Evolutionary conservation across 2,113 vertebrate species (phyloP), one percentile per base, ranked within the genome.

Genomic region (Cololabis saira): DNA sequence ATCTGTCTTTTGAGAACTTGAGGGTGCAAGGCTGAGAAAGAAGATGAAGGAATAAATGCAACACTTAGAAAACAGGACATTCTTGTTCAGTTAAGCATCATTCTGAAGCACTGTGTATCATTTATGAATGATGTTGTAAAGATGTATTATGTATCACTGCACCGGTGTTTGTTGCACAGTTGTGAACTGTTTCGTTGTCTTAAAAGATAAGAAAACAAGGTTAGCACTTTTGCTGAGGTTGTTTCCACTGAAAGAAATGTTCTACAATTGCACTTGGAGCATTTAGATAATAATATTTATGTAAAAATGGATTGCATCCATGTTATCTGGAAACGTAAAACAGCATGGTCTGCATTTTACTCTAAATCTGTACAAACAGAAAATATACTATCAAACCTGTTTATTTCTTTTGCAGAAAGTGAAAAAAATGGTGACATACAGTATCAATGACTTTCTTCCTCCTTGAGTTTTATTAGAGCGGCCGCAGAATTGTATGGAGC

Each of bases 81-180:
- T 24, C 27, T 30, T 63, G 49, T 5, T 27, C 24, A 27, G 24
- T 71, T 54, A 40, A 40, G 48, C 14, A 2, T 67, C n/a, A 10
- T 60, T 57, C 9, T 68, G 18, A 67, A 67, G 49, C 3, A 12
- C 37, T 56, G 21, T 52, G 60, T 8, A 74, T 67, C 43, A 47
- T 67, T 51, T 47, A 67, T 63, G 49, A 55, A 24, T n/a, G n/a
- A 43, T 19, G 33, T 30, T 69, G 17, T 45, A 53, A 12, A 18
- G 24, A 54, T 61, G 58, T 16, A 22, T 54, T 45, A 43, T 71
- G 52, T 30, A 59, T 18, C 17, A 14, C 18, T 3, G 40, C 6
- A 4, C 17, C 40, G 10, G 44, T 1, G 13, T 10, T 58, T 14
- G 19, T 59, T 59, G 19, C 19, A 59, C 15, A 27, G 33, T 40